Evolutionary conservation across 2,113 vertebrate species (phyloP), one percentile per base, ranked within the genome.

Genomic region (Colossoma macropomum): DNA sequence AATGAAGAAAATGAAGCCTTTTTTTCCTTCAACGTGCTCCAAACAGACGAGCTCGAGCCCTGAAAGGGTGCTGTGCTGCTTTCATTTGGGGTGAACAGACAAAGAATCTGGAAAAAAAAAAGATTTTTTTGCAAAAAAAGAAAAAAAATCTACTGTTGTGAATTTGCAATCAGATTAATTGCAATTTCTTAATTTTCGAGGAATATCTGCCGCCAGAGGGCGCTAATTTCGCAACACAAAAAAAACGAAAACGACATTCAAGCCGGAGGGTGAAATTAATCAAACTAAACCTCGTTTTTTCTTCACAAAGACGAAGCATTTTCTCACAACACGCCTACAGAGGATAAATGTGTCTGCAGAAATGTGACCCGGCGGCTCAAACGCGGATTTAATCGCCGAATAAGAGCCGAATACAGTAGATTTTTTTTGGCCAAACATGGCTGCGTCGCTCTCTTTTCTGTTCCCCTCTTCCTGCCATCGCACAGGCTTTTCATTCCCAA

Each of bases 141-240:
- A 45, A 3, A 72, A 59, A 79, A 45, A n/a, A 50, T 41, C 28
- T 45, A 11, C 41, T 13, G 28, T 17, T 73, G 74, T 54, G 25
- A 82, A 71, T 76, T 62, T 30, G 34, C 75, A 69, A 77, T 70
- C 52, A 88, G 87, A 89, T 93, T 87, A 92, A 94, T 93, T 93
- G 92, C 89, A 93, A 94, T 96, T 95, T 89, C 92, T 86, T 86
- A 88, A 91, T 94, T 94, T 94, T 87, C 79, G 88, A 86, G 90
- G 93, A 95, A 94, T 92, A 92, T 87, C 93, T 90, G 87, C 95
- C 96, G 91, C 93, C 91, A 96, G 96, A 95, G 93, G 97, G 96
- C 97, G 96, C 94, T 92, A 94, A 93, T 90, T 92, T 92, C 91
- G 0, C 59, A 0, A 62, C n/a, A 62, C 59, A 62, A 25, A 62